Evolutionary conservation across 2,797 vertebrate species (phyloP).

Genomic region (Miichthys miiuy): DNA sequence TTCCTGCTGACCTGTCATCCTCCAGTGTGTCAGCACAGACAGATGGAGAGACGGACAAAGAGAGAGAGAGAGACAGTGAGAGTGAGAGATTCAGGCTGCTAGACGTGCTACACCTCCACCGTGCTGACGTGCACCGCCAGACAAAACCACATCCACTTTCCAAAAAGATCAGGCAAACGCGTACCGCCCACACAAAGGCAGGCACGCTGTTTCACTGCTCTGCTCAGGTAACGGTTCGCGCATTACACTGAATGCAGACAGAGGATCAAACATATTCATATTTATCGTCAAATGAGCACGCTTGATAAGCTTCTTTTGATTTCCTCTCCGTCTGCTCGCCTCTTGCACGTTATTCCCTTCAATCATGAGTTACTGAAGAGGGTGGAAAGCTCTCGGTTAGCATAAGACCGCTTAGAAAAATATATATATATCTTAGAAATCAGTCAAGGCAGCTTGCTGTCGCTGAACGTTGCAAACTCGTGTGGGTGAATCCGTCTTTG

Average conservation of each 20-base stretch:
- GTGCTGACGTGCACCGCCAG: conserved; percentile 12
- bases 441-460: too few species aligned
- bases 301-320: not conserved
- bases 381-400: too few species aligned
- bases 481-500: too few species aligned
- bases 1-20: conserved; percentile 79
- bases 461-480: too few species aligned
- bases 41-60: conserved; percentile 18
- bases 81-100: conserved; percentile 13
- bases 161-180: conserved; percentile 3
- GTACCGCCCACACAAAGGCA: conserved; percentile 14
- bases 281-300: not conserved
- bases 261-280: not conserved
- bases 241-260: not conserved
- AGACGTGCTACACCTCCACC: conserved; percentile 30
- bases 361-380: not conserved
- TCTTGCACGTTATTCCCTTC: not conserved
- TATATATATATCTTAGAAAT: too few species aligned
- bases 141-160: conserved; percentile 36
- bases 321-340: not conserved
- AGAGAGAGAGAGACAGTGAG: not conserved
- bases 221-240: not conserved
- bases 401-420: too few species aligned
- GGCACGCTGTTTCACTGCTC: not conserved
- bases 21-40: conserved; percentile 62